phyloP scores from a whole-genome alignment of 1,140 invertebrate species.

The Ostrea edulis region DNA sequence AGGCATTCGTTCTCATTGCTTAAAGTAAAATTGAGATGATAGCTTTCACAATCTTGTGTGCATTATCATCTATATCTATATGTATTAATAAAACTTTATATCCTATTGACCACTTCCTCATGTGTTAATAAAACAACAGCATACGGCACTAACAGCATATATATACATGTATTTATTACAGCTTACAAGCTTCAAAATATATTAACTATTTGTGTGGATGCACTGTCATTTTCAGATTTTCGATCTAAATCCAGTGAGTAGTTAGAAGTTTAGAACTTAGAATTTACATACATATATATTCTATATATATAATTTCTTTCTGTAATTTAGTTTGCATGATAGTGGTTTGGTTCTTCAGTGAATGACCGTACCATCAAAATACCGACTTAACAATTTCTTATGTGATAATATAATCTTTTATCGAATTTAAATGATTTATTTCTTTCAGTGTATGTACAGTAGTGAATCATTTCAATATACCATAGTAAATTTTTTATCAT shows the following conservation, averaged over 20 bases:
- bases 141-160: not conserved
- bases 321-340: not conserved
- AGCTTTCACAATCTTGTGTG: not conserved
- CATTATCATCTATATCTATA: constrained; percentile 4
- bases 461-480: not conserved
- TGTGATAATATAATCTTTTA: not conserved
- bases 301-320: not conserved
- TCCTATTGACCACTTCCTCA: not conserved
- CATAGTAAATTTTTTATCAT: not conserved
- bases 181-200: not conserved
- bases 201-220: constrained; percentile 3
- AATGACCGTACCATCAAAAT: not conserved
- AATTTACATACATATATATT: not conserved
- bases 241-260: constrained; percentile 16
- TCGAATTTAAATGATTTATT: not conserved
- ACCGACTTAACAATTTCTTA: not conserved
- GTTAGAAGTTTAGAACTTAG: not conserved
- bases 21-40: not conserved
- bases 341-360: not conserved
- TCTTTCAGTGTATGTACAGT: not conserved
- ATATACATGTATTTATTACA: not conserved
- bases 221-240: constrained; percentile 30
- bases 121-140: not conserved
- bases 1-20: not conserved
- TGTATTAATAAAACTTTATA: not conserved